Conservation (phyloP, 2,113 vertebrate genomes). For the Morone chrysops region DNA sequence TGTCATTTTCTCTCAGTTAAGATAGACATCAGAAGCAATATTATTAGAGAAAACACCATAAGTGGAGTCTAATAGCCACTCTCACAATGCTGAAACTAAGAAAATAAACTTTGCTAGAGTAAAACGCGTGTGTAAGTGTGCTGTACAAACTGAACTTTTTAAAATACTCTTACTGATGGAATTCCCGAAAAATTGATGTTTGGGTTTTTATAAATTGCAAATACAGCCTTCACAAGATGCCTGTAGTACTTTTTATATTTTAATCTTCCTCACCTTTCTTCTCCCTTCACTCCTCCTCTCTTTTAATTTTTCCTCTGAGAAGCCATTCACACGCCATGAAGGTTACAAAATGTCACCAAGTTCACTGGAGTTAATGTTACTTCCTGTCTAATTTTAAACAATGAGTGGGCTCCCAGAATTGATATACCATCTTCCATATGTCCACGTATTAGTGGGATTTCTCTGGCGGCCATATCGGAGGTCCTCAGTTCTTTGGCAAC, state of each 20-base stretch:
- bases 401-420: slow-evolving; percentile 20
- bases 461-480: background rate
- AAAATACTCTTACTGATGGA: slow-evolving; percentile 1
- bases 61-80: slow-evolving; percentile 32
- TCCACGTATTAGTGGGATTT: background rate
- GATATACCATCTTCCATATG: slow-evolving; percentile 9
- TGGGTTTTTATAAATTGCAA: slow-evolving; percentile 9
- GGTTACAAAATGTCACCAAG: slow-evolving; percentile 12
- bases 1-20: slow-evolving; percentile 7
- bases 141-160: slow-evolving; percentile 4
- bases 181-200: background rate
- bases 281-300: background rate
- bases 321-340: slow-evolving; percentile 23
- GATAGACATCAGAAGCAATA: slow-evolving; percentile 47
- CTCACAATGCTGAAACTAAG: slow-evolving; percentile 46
- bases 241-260: slow-evolving; percentile 51
- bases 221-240: slow-evolving; percentile 35
- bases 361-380: slow-evolving; percentile 21
- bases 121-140: background rate
- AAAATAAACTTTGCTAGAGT: slow-evolving; percentile 55
- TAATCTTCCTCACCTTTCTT: background rate
- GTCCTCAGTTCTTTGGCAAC: background rate
- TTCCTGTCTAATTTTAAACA: slow-evolving; percentile 36
- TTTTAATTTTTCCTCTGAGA: slow-evolving; percentile 5
- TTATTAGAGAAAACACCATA: slow-evolving; percentile 66